These are phyloP conservation scores for Anthoscopus minutus DNA, from an alignment of 2,113 vertebrate species.

Conservation along the genomic window DNA sequence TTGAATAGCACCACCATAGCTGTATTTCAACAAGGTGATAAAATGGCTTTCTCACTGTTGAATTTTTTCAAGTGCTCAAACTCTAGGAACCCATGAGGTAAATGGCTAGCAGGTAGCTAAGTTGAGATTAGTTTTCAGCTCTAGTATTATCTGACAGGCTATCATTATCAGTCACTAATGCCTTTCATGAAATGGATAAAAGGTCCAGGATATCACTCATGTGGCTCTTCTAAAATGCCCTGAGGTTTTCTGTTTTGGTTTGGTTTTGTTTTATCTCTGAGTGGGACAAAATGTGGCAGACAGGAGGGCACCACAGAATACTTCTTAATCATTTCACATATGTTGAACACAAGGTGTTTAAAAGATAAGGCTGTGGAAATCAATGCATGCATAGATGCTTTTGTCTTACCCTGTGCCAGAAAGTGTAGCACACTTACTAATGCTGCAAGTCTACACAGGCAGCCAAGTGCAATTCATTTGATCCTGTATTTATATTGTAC, in stretches of 20 bases:
- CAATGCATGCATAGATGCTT: neutral
- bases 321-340: conserved; percentile 33
- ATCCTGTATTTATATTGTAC: neutral
- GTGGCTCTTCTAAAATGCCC: conserved; percentile 39
- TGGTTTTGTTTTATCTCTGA: conserved; percentile 53
- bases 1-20: neutral
- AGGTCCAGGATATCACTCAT: conserved; percentile 32
- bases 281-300: conserved; percentile 42
- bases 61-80: neutral
- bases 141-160: neutral
- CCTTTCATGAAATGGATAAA: conserved; percentile 26
- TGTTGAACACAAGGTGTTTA: conserved; percentile 37
- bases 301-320: neutral
- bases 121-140: conserved; percentile 15
- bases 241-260: conserved; percentile 4
- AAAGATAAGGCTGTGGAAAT: conserved; percentile 19
- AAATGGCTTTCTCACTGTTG: neutral
- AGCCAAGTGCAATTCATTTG: neutral
- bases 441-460: neutral
- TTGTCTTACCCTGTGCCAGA: neutral
- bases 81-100: neutral
- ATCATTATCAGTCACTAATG: conserved; percentile 15
- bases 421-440: neutral
- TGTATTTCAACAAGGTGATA: neutral
- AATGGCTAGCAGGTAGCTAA: conserved; percentile 20